Conservation (phyloP, 2,113 vertebrate genomes). For the Tichodroma muraria region DNA sequence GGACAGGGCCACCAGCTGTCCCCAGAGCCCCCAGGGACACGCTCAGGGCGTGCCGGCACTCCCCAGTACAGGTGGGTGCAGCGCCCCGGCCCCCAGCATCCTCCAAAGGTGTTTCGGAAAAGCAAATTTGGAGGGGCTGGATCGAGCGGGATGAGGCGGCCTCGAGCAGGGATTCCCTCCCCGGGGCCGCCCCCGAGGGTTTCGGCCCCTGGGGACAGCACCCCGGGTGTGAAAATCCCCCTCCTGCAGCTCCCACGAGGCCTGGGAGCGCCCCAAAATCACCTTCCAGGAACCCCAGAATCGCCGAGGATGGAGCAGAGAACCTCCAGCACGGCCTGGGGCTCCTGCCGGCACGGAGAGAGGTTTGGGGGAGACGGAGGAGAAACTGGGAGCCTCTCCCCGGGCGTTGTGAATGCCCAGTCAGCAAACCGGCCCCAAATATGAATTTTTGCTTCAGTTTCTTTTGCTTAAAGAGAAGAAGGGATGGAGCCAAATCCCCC, state of each 20-base stretch:
- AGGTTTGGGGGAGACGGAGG: neutral
- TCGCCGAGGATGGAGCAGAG: rapidly evolving
- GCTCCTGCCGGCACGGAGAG: neutral
- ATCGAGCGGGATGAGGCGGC: rapidly evolving
- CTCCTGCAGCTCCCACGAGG: too few species aligned
- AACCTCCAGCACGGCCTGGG: neutral
- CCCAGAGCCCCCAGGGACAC: rapidly evolving
- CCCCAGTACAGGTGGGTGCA: neutral
- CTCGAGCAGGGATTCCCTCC: neutral
- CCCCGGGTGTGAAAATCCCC: rapidly evolving
- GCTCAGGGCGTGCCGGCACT: rapidly evolving
- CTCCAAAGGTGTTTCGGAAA: neutral
- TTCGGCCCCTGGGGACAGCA: neutral
- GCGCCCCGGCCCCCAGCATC: neutral
- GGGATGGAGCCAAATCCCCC: rapidly evolving
- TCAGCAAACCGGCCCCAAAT: neutral
- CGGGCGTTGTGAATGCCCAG: neutral
- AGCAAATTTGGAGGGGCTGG: neutral
- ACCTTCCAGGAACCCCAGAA: neutral
- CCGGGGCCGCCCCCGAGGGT: neutral
- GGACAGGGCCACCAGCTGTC: neutral
- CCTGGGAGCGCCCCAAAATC: neutral
- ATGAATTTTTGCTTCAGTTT: rapidly evolving
- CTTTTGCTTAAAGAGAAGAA: neutral
- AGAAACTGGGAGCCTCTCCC: neutral